Base-by-base conservation (phyloP, 2,797 vertebrate genomes). In the Falco concolor region DNA sequence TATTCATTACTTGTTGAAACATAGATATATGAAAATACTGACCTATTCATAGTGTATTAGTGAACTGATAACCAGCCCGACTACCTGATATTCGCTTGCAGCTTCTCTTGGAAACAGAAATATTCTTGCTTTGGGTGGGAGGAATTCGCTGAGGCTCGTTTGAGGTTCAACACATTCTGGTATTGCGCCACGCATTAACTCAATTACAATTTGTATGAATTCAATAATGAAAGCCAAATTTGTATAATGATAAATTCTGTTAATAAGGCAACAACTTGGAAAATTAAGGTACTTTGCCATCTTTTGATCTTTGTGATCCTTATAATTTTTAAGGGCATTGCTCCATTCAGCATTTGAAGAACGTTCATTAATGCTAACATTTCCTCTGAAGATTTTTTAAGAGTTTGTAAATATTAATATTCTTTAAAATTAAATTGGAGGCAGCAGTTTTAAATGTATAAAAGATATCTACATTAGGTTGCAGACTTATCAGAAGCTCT, bases 391-490 rank as follows among this genome's bases (percentile, higher is more conserved):
- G 44, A 63, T 34, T 74, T 89, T 72, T 53, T 0, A 73, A 85
- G 87, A 67, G 5, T 77, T 87, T 85, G 76, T 77, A 94, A 91
- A 60, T 93, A 93, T 83, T 85, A 88, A 86, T 89, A 64, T n/a
- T 74, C 13, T 77, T 91, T 74, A 67, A 75, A 87, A 67, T 47
- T 47, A 77, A 74, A 88, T 44, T 61, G 24, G 8, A 69, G 9
- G 13, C n/a, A 82, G 42, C 45, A n/a, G 22, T 65, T 84, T 57
- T 81, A 81, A 65, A 42, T 73, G 10, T 42, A 27, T 74, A 36
- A 74, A 87, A 74, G 24, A 63, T 18, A 88, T 34, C 18, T 19
- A 36, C 1, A 1, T 53, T 73, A 60, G 11, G 22, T 44, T 79
- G 27, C 44, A 89, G 68, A 57, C 5, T 88, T 81, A 77, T 22